Percentiles rank a stretch among this genome's conserved stretches.
Conservation (phyloP, 2,888 invertebrate genomes). For the Lepidocyrtinus sp. region DNA sequence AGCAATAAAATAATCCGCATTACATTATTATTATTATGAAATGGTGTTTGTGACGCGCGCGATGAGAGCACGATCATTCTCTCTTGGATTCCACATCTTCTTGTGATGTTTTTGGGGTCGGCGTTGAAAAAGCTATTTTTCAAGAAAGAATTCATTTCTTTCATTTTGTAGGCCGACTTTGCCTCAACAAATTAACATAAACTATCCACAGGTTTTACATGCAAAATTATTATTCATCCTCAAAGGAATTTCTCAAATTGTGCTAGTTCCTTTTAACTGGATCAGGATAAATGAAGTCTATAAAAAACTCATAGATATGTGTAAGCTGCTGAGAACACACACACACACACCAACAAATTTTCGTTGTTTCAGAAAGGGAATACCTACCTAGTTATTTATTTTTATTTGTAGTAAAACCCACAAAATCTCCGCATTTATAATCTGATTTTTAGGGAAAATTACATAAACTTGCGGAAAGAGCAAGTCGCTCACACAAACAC, state of each 20-base stretch:
- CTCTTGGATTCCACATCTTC: background rate
- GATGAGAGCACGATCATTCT: background rate
- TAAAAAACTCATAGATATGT: slow-evolving; percentile 20
- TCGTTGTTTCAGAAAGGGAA: no score
- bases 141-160: background rate
- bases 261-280: slow-evolving; percentile 6
- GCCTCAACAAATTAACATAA: background rate
- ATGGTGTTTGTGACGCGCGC: background rate
- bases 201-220: no score
- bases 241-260: no score
- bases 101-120: background rate
- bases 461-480: background rate
- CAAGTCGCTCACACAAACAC: background rate
- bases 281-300: slow-evolving; percentile 13
- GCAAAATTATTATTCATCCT: no score
- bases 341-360: slow-evolving; percentile 7
- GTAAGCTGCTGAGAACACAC: slow-evolving; percentile 1
- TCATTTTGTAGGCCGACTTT: background rate
- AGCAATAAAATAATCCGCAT: background rate
- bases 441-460: background rate
- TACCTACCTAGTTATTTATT: no score
- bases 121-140: background rate
- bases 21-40: slow-evolving; percentile 9
- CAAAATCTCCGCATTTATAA: no score
- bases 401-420: no score